Evolutionary conservation across 2,797 vertebrate species (phyloP).

Genomic region (Coracias cyanogaster): DNA sequence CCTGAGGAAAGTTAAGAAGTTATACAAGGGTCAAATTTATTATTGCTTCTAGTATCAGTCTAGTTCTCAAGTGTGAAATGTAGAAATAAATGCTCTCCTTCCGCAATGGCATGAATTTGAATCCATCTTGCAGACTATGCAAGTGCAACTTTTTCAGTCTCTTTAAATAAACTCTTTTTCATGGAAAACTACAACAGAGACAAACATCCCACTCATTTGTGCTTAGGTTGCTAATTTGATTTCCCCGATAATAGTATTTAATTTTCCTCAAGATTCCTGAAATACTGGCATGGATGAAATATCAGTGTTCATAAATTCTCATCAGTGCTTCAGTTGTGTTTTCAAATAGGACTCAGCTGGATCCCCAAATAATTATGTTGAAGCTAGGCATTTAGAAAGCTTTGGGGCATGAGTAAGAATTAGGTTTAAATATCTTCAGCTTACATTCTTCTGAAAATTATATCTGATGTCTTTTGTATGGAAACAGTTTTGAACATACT

Average conservation of each 20-base stretch:
- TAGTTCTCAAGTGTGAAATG: neutral
- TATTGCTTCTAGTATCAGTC: neutral
- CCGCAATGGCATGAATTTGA: neutral
- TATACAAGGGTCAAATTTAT: neutral
- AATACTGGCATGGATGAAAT: neutral
- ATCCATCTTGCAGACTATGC: neutral
- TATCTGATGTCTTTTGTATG: neutral
- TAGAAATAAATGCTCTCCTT: neutral
- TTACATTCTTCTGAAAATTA: constrained; percentile 20
- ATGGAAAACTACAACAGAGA: neutral
- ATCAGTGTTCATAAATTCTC: neutral
- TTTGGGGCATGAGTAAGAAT: neutral
- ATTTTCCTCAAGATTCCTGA: neutral
- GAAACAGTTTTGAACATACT: neutral
- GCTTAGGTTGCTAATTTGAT: neutral
- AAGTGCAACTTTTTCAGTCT: neutral
- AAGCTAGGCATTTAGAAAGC: neutral
- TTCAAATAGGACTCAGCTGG: neutral
- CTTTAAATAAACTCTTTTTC: neutral
- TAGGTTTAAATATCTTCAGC: neutral
- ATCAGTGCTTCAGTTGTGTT: neutral
- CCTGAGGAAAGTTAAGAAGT: neutral
- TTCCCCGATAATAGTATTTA: neutral
- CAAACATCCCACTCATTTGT: neutral
- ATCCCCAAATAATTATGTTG: neutral